phyloP scores from a whole-genome alignment of 2,888 invertebrate species.

The Drosophila quinaria region DNA sequence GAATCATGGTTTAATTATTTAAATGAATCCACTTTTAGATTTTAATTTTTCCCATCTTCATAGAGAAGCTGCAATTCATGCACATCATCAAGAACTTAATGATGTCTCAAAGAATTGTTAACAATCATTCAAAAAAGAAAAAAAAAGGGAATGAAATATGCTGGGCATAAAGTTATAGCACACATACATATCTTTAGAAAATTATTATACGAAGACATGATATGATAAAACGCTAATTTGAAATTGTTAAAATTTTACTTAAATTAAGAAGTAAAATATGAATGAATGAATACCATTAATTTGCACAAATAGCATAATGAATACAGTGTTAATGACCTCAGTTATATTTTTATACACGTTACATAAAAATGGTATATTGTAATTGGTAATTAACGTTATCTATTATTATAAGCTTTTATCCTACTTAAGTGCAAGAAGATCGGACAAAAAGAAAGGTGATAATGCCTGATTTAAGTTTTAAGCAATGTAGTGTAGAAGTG shows the following conservation, averaged over 20 bases:
- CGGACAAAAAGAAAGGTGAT: too few relatives aligned
- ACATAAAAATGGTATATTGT: too few relatives aligned
- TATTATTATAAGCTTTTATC: too few relatives aligned
- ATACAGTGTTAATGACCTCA: too few relatives aligned
- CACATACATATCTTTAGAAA: background rate
- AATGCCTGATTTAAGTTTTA: too few relatives aligned
- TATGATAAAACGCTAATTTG: slow-evolving; percentile 5
- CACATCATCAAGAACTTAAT: slow-evolving; percentile 59
- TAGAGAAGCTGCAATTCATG: slow-evolving; percentile 51
- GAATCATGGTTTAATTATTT: slow-evolving; percentile 77
- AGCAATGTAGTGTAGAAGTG: too few relatives aligned
- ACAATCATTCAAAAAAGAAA: slow-evolving; percentile 11
- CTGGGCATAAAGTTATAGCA: slow-evolving; percentile 1
- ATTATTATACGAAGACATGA: slow-evolving; percentile 1
- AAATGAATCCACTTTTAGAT: slow-evolving; percentile 70
- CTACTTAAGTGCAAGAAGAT: too few relatives aligned
- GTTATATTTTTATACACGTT: too few relatives aligned
- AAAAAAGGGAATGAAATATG: slow-evolving; percentile 1
- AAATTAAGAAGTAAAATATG: too few relatives aligned
- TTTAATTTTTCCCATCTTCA: slow-evolving; percentile 11
- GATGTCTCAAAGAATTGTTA: slow-evolving; percentile 31
- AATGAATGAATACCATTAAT: too few relatives aligned
- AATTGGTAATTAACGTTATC: too few relatives aligned
- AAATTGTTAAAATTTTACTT: background rate
- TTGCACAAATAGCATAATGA: too few relatives aligned